Conservation (phyloP, 2,888 invertebrate genomes). For the Spilosoma lubricipeda region DNA sequence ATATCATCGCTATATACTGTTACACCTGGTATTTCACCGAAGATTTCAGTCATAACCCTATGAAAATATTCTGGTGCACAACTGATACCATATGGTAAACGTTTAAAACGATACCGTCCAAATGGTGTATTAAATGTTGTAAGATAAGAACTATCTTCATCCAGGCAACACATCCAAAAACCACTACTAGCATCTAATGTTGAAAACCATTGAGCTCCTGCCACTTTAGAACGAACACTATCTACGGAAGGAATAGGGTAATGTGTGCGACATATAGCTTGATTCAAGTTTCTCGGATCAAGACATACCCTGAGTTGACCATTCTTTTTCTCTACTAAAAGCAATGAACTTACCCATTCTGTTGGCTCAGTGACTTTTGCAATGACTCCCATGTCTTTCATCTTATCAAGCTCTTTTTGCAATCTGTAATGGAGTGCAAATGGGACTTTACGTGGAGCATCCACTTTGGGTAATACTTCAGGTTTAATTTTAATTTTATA, state of each 20-base stretch:
- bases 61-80: conserved; percentile 18
- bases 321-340: conserved; percentile 29
- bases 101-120: conserved; percentile 30
- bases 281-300: conserved; percentile 43
- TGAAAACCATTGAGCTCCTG: conserved; percentile 35
- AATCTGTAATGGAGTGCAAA: too few species aligned
- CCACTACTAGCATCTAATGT: conserved; percentile 42
- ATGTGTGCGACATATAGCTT: conserved; percentile 37
- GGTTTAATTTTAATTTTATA: too few species aligned
- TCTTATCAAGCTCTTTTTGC: too few species aligned
- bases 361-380: too few species aligned
- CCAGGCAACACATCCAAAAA: conserved; percentile 37
- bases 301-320: conserved; percentile 41
- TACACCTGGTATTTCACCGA: conserved; percentile 21
- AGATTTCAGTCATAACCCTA: conserved; percentile 8
- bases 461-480: too few species aligned
- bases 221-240: conserved; percentile 20
- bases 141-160: conserved; percentile 18
- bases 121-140: conserved; percentile 32
- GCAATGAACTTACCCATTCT: conserved; percentile 37
- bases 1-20: conserved; percentile 39
- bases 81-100: conserved; percentile 21
- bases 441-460: too few species aligned
- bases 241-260: conserved; percentile 45
- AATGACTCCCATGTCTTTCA: too few species aligned